Conservation (phyloP, 1,140 invertebrate species). For the Hormaphis cornu region DNA sequence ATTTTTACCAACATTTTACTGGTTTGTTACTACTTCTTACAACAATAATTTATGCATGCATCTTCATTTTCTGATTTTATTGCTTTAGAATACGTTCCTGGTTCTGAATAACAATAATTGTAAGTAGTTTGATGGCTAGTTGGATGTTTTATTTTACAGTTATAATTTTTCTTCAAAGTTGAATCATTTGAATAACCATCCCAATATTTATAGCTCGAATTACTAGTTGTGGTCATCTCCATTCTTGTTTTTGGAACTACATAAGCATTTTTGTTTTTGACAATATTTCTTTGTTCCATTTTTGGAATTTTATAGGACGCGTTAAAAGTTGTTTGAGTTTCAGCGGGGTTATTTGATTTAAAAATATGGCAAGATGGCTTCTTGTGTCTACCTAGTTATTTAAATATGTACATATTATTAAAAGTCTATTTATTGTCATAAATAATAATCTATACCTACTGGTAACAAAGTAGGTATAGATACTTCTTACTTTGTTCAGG, state of each 20-base stretch:
- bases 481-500: neutral
- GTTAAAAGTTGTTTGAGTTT: neutral
- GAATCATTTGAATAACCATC: neutral
- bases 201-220: neutral
- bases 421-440: neutral
- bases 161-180: neutral
- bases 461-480: too few species aligned
- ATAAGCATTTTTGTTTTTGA: neutral
- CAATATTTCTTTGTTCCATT: neutral
- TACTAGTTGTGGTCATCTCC: neutral
- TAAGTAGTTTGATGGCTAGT: neutral
- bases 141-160: neutral
- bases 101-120: neutral
- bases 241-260: neutral
- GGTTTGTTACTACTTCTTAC: too few species aligned
- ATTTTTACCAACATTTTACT: too few species aligned
- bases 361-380: neutral
- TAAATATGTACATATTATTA: neutral
- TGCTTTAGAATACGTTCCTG: neutral
- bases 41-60: neutral
- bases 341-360: neutral
- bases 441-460: neutral
- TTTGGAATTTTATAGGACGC: neutral
- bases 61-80: neutral
- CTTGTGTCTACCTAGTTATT: neutral